Percentiles rank a stretch among this genome's conserved stretches.
These are phyloP conservation scores for Eupithecia subfuscata DNA, from an alignment of 2,888 invertebrate species.

Conservation along the genomic window DNA sequence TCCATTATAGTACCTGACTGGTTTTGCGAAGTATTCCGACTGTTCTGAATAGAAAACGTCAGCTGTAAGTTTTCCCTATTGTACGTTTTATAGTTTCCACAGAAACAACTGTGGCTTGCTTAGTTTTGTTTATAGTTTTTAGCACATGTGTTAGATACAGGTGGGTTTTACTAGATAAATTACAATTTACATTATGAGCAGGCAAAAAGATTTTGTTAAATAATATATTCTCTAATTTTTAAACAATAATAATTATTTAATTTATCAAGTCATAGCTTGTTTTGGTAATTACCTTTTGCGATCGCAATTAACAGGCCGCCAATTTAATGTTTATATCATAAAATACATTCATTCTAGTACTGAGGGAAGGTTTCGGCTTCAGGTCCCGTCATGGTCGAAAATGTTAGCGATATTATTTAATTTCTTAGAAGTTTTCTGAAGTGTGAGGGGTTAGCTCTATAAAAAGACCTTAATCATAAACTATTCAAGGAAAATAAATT, in stretches of 20 bases:
- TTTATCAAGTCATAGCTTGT: neutral
- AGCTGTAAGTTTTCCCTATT: constrained; percentile 41
- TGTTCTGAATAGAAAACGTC: constrained; percentile 27
- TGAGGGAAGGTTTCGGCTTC: too few species aligned
- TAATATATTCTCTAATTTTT: neutral
- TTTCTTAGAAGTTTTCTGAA: too few species aligned
- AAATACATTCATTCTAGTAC: neutral
- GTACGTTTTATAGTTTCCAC: constrained; percentile 3
- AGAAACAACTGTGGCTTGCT: neutral
- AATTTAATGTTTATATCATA: neutral
- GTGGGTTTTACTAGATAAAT: neutral
- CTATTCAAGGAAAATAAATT: too few species aligned
- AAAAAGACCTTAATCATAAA: too few species aligned
- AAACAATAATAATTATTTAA: too few species aligned
- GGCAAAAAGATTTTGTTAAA: neutral
- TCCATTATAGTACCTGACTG: constrained; percentile 56
- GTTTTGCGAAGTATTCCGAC: constrained; percentile 54
- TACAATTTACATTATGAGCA: neutral
- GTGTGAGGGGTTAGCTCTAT: too few species aligned
- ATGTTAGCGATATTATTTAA: too few species aligned
- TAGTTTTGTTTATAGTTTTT: neutral
- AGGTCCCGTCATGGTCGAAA: too few species aligned
- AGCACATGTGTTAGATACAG: neutral
- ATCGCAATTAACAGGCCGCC: neutral
- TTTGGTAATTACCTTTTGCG: neutral